Percentiles rank a stretch among this genome's conserved stretches.
Evolutionary conservation across 2,888 invertebrate species (phyloP).

Genomic region (Plebejus anna): DNA sequence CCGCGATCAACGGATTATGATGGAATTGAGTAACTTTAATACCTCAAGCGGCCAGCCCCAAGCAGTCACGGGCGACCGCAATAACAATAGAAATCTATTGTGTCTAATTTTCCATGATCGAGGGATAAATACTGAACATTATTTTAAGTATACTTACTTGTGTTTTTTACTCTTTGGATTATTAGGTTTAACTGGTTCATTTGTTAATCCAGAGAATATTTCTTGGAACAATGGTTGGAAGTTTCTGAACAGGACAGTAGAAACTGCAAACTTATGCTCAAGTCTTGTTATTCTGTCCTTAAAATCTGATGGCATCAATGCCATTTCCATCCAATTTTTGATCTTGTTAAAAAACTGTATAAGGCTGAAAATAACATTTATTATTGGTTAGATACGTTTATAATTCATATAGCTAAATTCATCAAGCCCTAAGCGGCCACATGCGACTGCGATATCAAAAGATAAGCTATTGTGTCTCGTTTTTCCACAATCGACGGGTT

Average conservation of each 20-base stretch:
- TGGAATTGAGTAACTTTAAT: no score
- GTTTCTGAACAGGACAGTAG: conserved; percentile 95
- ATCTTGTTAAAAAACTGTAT: conserved; percentile 97
- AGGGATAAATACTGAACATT: background rate
- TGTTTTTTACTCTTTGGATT: conserved; percentile 78
- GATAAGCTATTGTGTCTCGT: no score
- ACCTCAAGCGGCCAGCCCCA: no score
- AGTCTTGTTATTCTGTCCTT: conserved; percentile 89
- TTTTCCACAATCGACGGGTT: no score
- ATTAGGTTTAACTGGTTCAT: conserved; percentile 72
- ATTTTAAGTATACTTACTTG: conserved; percentile 52
- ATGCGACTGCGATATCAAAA: no score
- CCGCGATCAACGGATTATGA: no score
- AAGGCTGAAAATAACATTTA: conserved; percentile 77
- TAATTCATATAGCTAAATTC: background rate
- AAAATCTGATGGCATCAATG: conserved; percentile 90
- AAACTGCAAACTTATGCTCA: conserved; percentile 95
- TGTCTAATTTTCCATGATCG: no score
- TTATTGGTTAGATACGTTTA: background rate
- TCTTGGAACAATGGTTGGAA: conserved; percentile 93
- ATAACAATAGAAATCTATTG: no score
- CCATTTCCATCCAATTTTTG: conserved; percentile 97
- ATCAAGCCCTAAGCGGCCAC: no score
- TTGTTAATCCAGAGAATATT: conserved; percentile 87
- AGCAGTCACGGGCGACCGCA: no score